Evolutionary conservation across 2,113 vertebrate species (phyloP).

Genomic region (Phalacrocorax pelagicus): DNA sequence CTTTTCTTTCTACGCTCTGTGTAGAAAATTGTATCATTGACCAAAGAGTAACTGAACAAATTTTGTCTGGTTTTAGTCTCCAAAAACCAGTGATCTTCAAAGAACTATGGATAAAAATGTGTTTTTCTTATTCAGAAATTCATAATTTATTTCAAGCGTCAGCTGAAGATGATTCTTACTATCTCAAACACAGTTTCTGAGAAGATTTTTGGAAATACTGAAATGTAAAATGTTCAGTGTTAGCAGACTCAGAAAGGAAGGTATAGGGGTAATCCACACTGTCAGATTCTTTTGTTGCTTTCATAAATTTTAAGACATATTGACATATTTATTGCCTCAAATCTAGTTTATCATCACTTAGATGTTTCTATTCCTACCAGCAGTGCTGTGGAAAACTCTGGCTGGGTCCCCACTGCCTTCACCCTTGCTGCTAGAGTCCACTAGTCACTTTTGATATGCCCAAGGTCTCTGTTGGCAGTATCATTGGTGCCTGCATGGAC

Average conservation of each 20-base stretch:
- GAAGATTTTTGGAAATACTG: not conserved
- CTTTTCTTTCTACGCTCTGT: not conserved
- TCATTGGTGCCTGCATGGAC: no score
- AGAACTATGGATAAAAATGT: not conserved
- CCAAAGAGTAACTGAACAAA: not conserved
- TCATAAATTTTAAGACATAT: not conserved
- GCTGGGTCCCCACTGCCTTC: not conserved
- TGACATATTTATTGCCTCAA: not conserved
- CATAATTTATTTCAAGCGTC: not conserved
- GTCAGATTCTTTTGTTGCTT: not conserved
- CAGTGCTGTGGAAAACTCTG: not conserved
- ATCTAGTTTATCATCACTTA: not conserved
- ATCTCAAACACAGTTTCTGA: not conserved
- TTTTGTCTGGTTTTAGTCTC: not conserved
- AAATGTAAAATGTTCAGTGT: not conserved
- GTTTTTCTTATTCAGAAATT: not conserved
- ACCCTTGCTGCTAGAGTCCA: not conserved
- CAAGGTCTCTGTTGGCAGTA: not conserved
- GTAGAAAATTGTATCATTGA: not conserved
- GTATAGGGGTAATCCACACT: not conserved
- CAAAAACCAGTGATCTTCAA: not conserved
- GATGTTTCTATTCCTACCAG: not conserved
- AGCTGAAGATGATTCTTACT: not conserved
- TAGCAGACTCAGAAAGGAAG: not conserved
- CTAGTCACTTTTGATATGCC: not conserved